These are phyloP conservation scores for Doryteuthis pealeii DNA, from an alignment of 1,140 invertebrate genomes.

Conservation along the genomic window DNA sequence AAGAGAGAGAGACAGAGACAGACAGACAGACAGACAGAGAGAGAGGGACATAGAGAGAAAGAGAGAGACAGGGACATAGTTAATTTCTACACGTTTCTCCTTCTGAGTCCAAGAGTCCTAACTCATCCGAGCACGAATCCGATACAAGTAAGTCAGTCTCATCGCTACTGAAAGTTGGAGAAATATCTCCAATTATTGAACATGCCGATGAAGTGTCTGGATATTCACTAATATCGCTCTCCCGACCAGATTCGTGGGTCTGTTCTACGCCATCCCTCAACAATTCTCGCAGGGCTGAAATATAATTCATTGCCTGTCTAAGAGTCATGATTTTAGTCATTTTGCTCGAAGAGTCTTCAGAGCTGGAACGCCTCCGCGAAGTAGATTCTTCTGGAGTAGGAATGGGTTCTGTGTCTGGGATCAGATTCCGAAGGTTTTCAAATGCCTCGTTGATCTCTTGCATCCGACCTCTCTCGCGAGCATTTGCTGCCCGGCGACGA, in stretches of 20 bases:
- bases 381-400: neutral
- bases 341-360: slow-evolving; percentile 64
- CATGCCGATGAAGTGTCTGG: no score
- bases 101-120: slow-evolving; percentile 25
- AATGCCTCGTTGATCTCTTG: slow-evolving; percentile 86
- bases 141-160: slow-evolving; percentile 17
- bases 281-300: slow-evolving; percentile 67
- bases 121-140: slow-evolving; percentile 24
- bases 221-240: neutral
- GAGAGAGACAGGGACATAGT: no score
- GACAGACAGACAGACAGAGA: no score
- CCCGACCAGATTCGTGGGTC: neutral
- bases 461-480: slow-evolving; percentile 81
- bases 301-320: slow-evolving; percentile 85
- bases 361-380: slow-evolving; percentile 17
- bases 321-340: slow-evolving; percentile 86
- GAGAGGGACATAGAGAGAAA: no score
- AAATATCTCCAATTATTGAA: slow-evolving; percentile 14
- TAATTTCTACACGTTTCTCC: slow-evolving; percentile 17
- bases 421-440: slow-evolving; percentile 74
- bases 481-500: slow-evolving; percentile 84
- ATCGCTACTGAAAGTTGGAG: slow-evolving; percentile 24
- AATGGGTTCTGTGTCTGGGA: slow-evolving; percentile 65
- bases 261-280: slow-evolving; percentile 45
- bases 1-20: no score